Percentiles rank a stretch among this genome's conserved stretches.
Evolutionary conservation across 1,140 invertebrate species (phyloP).

Genomic region (Platyura marginata): DNA sequence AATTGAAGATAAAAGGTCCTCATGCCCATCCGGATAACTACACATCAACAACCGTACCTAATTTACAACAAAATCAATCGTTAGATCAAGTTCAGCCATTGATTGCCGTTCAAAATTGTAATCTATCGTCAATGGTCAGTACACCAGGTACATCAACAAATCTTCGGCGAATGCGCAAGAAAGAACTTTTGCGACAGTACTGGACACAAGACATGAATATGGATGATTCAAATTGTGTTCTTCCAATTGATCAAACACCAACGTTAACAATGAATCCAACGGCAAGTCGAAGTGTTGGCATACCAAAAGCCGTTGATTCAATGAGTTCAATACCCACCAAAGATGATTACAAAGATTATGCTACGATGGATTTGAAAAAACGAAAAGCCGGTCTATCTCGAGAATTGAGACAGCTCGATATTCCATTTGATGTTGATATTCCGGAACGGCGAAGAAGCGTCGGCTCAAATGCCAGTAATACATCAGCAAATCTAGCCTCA

Average conservation of each 20-base stretch:
- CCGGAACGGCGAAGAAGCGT: constrained; percentile 26
- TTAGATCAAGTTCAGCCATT: not conserved
- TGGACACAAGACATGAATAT: constrained; percentile 74
- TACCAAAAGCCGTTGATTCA: constrained; percentile 70
- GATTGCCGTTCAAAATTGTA: not conserved
- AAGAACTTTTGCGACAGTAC: constrained; percentile 67
- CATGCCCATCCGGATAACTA: constrained; percentile 29
- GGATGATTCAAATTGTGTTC: constrained; percentile 39
- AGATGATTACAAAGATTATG: constrained; percentile 55
- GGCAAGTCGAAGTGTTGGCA: constrained; percentile 28
- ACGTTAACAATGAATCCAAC: constrained; percentile 1
- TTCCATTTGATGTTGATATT: constrained; percentile 9
- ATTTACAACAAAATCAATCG: constrained; percentile 1
- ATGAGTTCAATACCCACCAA: constrained; percentile 67
- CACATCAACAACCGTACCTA: constrained; percentile 1
- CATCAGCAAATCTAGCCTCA: constrained; percentile 10
- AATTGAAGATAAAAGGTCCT: constrained; percentile 81
- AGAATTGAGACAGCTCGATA: constrained; percentile 28
- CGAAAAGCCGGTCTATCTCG: constrained; percentile 35
- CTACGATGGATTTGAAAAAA: constrained; percentile 47
- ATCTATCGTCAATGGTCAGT: not conserved
- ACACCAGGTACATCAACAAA: constrained; percentile 25
- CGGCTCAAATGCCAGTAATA: constrained; percentile 24
- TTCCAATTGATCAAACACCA: constrained; percentile 12
- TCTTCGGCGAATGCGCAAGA: constrained; percentile 71